Base-by-base conservation (phyloP, 2,888 invertebrate genomes). In the Lepidocyrtoides sp. region DNA sequence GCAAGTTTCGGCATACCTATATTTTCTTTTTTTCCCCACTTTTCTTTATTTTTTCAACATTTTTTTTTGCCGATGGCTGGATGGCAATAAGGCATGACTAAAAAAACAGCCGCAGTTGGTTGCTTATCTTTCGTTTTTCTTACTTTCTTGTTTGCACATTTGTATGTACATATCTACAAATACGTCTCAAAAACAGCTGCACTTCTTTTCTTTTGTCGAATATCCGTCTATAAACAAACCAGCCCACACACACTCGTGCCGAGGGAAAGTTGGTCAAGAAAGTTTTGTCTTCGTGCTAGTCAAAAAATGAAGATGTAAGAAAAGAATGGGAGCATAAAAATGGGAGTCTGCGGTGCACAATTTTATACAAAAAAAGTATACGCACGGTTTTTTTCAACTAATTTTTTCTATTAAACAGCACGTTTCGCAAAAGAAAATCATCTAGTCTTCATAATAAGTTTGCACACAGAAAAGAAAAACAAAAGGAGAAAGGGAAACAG, bases 171-270 rank as follows among this genome's bases (percentile, higher is more conserved):
- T 36, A 69, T n/a, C 3, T 29, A 57, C 57, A 57, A 20, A 10
- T 60, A 10, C 7, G n/a, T n/a, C 26, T 69, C 69, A 69, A 69
- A 44, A 44, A 20, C 72, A 72, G 44, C 44, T 72, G 72, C 72
- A 72, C 44, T 72, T 72, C 17, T 48, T 72, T 48, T 44, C 7
- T 7, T 20, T 36, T 41, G 14, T n/a, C 29, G 0, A 7, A 20
- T 10, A 26, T 2, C 17, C 4, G n/a, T 17, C 63, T 12, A 60
- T 26, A 26, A 7, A 1, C 12, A 69, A 72, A 20, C n/a, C 44
- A 72, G 10, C 23, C 72, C 20, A 2, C 36, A 36, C 10, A 41
- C 17, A 26, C 29, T 29, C 4, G 10, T 4, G 29, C n/a, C 3
- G 5, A 32, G 32, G 3, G 17, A 69, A 69, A 69, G 36, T 32